phyloP scores from a whole-genome alignment of 2,113 vertebrate genomes.

The Myiopsitta monachus region DNA sequence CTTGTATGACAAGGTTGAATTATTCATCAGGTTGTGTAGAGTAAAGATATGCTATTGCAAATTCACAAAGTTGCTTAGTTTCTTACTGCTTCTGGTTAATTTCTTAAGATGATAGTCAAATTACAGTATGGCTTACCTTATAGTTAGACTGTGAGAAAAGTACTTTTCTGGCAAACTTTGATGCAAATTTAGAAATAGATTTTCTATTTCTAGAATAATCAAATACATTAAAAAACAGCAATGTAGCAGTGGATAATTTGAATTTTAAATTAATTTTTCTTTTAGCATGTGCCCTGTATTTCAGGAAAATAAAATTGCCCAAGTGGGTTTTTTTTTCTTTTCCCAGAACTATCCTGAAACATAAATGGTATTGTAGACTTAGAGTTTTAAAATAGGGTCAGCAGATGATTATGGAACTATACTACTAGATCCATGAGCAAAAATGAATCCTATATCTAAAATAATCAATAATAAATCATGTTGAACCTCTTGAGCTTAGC shows the following conservation, averaged over 20 bases:
- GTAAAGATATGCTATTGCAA: background rate
- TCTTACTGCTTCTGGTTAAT: background rate
- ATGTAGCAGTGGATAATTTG: background rate
- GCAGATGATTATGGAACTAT: background rate
- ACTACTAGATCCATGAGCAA: background rate
- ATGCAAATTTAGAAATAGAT: background rate
- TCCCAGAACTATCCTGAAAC: background rate
- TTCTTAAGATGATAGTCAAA: background rate
- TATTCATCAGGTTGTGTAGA: background rate
- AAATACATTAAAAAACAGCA: background rate
- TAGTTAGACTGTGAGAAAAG: background rate
- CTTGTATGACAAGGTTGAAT: background rate
- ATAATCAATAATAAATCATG: background rate
- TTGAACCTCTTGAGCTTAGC: background rate
- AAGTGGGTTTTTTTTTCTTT: background rate
- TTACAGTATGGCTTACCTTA: background rate
- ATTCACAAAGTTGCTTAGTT: background rate
- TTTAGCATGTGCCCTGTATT: background rate
- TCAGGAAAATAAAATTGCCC: background rate
- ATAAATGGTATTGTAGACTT: background rate
- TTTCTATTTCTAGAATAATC: background rate
- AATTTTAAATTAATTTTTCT: background rate
- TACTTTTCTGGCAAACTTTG: background rate
- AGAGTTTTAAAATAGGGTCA: background rate
- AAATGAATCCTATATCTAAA: background rate